Evolutionary conservation across 2,888 invertebrate genomes (phyloP).

Genomic region (Rhagophthalmus giganteus): DNA sequence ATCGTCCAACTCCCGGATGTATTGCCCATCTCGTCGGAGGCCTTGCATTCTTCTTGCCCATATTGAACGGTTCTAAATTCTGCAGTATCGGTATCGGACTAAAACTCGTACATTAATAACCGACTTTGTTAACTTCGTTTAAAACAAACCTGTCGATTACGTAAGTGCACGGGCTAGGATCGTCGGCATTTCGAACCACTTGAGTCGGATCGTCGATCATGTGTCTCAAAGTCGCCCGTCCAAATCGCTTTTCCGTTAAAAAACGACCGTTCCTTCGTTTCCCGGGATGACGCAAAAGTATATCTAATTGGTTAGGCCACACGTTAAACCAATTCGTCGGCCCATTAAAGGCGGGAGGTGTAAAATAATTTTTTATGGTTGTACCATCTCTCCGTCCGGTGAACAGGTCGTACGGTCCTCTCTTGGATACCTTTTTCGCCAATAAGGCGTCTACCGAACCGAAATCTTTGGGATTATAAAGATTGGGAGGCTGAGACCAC

Average conservation of each 20-base stretch:
- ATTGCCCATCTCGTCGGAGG: constrained; percentile 45
- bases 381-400: constrained; percentile 58
- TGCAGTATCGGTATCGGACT: constrained; percentile 23
- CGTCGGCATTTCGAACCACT: constrained; percentile 56
- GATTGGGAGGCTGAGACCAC: constrained; percentile 44
- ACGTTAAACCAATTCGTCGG: constrained; percentile 46
- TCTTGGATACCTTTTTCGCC: constrained; percentile 41
- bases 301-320: constrained; percentile 42
- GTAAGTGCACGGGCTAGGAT: constrained; percentile 61
- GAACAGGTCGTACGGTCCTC: constrained; percentile 52
- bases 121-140: neutral
- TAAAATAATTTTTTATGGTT: constrained; percentile 61
- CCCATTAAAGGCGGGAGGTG: constrained; percentile 39
- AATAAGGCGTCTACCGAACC: constrained; percentile 35
- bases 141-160: constrained; percentile 14
- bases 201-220: constrained; percentile 58
- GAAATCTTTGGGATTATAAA: constrained; percentile 40
- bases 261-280: constrained; percentile 44
- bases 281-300: constrained; percentile 41
- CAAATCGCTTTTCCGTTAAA: constrained; percentile 45
- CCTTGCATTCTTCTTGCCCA: constrained; percentile 40
- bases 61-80: constrained; percentile 42
- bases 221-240: constrained; percentile 55
- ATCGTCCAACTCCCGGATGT: constrained; percentile 51
- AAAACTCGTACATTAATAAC: constrained; percentile 10